Base-by-base conservation (phyloP, 2,888 invertebrate species). In the Scaptomyza cyrtandrae region DNA sequence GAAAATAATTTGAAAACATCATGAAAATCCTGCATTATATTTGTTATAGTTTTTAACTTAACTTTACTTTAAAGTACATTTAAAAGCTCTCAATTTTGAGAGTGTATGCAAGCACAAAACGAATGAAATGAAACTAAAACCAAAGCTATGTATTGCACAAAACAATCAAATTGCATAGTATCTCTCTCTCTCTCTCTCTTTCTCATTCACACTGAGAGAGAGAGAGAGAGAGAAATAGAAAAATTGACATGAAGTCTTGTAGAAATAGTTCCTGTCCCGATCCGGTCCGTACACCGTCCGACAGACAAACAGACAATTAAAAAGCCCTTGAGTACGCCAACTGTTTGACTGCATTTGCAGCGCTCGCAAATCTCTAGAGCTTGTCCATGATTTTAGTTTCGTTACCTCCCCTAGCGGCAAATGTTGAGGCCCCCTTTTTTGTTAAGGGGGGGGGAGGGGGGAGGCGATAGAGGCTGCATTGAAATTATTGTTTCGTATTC, bases 401-500 rank as follows among this genome's bases (percentile, higher is more conserved):
- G 58, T 59, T 62, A 54, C 55, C 64, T 66, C 60, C 72, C 86
- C 86, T 24, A 61, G 35, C 29, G 74, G 78, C 55, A 41, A 44
- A 49, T 57, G 46, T 35, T 29, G 66, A 46, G 35, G 48, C 27
- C 19, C 35, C 43, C 49, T 31, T 35, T 31, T 35, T 62, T 35
- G 33, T 35, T 45, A 14, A 13, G 50, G 9, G 3, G 29, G 14
- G 45, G 11, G 6, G 31, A 24, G 29, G 41, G 19, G n/a, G 55
- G 58, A 61, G 45, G 78, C 74, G 41, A 14, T 13, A 55, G 58
- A 61, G 45, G 78, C 74, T 69, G 75, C 64, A 62, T 74, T 24
- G 49, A 72, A 83, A 88, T 86, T 83, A 83, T 80, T 82, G 86
- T 77, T 77, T 77, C 71, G 82, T 66, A 82, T 76, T 79, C 86